These are phyloP conservation scores for Brachionus rotundiformis DNA, from an alignment of 1,140 invertebrate genomes.

Conservation along the genomic window DNA sequence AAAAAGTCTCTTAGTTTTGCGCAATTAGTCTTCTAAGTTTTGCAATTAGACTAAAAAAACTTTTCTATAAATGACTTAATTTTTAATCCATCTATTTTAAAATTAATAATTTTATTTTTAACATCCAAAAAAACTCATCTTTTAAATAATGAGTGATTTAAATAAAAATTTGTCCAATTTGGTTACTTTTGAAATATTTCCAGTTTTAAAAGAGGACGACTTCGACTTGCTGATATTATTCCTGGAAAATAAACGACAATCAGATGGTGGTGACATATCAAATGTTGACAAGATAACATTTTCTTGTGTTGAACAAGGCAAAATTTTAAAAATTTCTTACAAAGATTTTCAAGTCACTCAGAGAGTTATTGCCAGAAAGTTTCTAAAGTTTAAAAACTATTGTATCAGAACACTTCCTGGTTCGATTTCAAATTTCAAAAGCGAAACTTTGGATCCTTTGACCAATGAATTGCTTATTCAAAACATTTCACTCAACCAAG, in stretches of 20 bases:
- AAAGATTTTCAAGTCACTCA: not conserved
- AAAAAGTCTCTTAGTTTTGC: not conserved
- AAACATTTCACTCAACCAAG: not conserved
- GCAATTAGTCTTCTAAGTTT: not conserved
- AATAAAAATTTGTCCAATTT: not conserved
- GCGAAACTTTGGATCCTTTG: not conserved
- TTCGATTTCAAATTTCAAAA: not conserved
- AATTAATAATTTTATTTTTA: too few species aligned
- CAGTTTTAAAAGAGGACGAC: not conserved
- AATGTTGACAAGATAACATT: not conserved
- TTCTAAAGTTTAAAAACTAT: conserved; percentile 42
- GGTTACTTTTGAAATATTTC: conserved; percentile 25
- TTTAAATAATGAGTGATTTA: not conserved
- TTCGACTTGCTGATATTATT: conserved; percentile 19
- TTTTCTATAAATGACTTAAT: not conserved
- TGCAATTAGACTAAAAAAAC: not conserved
- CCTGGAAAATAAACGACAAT: not conserved
- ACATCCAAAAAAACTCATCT: not conserved
- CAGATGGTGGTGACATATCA: not conserved
- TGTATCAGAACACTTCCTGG: not conserved
- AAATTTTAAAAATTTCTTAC: conserved; percentile 15
- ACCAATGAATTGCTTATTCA: not conserved
- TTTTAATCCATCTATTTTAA: too few species aligned
- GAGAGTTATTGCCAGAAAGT: not conserved
- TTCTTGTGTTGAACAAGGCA: not conserved